Conservation (phyloP, 2,797 vertebrate species). For the Ceryle rudis region DNA sequence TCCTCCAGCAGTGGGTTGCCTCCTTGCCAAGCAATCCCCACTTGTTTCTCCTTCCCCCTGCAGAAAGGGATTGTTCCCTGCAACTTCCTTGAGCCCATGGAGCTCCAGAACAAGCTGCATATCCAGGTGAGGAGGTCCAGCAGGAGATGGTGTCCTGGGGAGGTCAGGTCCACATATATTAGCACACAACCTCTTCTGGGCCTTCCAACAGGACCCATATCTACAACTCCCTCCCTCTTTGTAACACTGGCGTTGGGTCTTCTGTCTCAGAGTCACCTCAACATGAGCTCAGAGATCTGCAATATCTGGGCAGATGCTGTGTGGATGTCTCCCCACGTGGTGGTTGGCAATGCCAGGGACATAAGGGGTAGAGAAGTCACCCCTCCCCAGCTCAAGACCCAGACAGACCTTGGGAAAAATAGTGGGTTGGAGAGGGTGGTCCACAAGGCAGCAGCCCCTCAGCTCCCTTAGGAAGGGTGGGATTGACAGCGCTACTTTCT, state of each 20-base stretch:
- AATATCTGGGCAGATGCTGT: background rate
- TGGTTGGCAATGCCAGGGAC: background rate
- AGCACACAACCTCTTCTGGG: background rate
- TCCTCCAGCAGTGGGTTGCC: background rate
- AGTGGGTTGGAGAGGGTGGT: background rate
- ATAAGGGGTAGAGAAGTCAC: background rate
- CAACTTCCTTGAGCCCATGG: conserved; percentile 91
- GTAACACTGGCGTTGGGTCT: background rate
- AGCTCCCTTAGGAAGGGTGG: background rate
- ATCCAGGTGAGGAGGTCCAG: conserved; percentile 57
- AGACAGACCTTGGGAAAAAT: background rate
- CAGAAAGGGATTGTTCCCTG: conserved; percentile 95
- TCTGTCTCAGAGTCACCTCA: background rate
- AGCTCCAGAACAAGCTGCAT: conserved; percentile 80
- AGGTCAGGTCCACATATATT: background rate
- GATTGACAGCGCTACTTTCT: background rate
- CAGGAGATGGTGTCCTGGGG: background rate
- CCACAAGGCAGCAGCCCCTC: background rate
- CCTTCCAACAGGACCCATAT: background rate
- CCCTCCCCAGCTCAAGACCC: background rate
- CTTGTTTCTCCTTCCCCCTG: background rate
- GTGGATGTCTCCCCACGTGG: accelerated
- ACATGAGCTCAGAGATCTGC: background rate
- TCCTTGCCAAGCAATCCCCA: background rate
- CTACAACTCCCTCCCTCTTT: background rate